Conservation (phyloP, 2,797 vertebrate genomes). For the Cyprinella venusta region DNA sequence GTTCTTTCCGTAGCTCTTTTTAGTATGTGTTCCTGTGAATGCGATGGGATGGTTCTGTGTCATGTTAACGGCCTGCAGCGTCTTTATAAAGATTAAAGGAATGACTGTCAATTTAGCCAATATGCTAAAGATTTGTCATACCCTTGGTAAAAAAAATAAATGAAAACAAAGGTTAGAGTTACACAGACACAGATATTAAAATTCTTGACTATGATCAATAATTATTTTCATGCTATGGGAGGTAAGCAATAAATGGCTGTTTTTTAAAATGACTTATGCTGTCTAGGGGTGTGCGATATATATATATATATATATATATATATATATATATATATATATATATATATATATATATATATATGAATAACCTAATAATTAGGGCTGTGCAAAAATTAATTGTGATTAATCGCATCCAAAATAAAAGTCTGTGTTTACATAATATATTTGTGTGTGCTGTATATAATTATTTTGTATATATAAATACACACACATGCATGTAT, state of each 20-base stretch:
- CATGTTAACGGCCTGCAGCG: slow-evolving; percentile 23
- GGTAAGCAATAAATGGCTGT: not conserved
- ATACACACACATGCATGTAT: too few relatives aligned
- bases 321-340: too few relatives aligned
- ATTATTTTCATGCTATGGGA: not conserved
- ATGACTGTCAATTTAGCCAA: not conserved
- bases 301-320: too few relatives aligned
- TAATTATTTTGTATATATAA: too few relatives aligned
- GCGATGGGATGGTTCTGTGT: not conserved
- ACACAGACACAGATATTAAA: not conserved
- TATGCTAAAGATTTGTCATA: not conserved
- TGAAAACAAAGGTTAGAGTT: not conserved
- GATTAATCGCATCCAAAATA: too few relatives aligned
- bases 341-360: too few relatives aligned
- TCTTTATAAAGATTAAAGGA: slow-evolving; percentile 14
- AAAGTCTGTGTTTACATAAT: too few relatives aligned
- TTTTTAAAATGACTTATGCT: not conserved
- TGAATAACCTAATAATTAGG: too few relatives aligned
- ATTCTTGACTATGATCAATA: not conserved
- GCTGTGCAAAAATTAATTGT: too few relatives aligned
- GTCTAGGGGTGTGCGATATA: too few relatives aligned
- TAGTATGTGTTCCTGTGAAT: slow-evolving; percentile 33
- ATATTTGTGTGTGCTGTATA: too few relatives aligned
- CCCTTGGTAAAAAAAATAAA: not conserved
- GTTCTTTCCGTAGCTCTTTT: slow-evolving; percentile 32